A percentile compares a stretch with the other conserved stretches of the same genome.
phyloP scores from a whole-genome alignment of 2,888 invertebrate genomes.

The Crocallis elinguaria region DNA sequence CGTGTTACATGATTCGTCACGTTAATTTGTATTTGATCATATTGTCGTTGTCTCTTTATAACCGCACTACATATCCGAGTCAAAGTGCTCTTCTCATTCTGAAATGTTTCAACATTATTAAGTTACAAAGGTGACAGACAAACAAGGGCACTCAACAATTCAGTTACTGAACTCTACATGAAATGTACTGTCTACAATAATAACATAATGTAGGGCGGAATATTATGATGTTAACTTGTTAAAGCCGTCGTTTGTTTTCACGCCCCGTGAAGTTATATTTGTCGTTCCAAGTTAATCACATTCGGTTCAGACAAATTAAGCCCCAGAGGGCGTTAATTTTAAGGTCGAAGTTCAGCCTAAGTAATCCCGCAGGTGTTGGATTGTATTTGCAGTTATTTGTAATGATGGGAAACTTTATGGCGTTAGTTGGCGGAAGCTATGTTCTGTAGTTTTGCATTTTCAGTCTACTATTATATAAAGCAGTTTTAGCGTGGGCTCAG shows the following conservation, averaged over 20 bases:
- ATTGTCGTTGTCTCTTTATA: neutral
- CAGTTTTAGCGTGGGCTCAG: too few species aligned
- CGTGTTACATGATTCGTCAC: neutral
- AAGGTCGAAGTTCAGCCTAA: constrained; percentile 51
- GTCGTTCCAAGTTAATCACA: constrained; percentile 60
- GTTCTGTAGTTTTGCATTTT: constrained; percentile 36
- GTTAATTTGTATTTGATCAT: neutral
- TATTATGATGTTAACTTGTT: constrained; percentile 46
- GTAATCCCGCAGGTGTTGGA: constrained; percentile 62
- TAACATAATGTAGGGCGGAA: constrained; percentile 29
- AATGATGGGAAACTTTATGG: constrained; percentile 53
- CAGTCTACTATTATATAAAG: too few species aligned
- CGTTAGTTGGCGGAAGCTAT: constrained; percentile 44
- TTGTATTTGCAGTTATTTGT: constrained; percentile 60
- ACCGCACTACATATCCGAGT: neutral
- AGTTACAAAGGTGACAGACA: constrained; percentile 20
- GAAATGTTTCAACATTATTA: constrained; percentile 13
- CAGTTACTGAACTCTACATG: constrained; percentile 19
- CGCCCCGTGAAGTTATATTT: constrained; percentile 49
- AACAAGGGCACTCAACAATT: constrained; percentile 15
- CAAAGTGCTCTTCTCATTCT: neutral
- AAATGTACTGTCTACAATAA: constrained; percentile 10
- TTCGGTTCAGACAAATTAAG: constrained; percentile 59
- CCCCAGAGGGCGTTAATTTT: constrained; percentile 55
- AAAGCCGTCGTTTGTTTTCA: constrained; percentile 54